Evolutionary conservation across 1,140 invertebrate species (phyloP).

Genomic region (Palaemon carinicauda): DNA sequence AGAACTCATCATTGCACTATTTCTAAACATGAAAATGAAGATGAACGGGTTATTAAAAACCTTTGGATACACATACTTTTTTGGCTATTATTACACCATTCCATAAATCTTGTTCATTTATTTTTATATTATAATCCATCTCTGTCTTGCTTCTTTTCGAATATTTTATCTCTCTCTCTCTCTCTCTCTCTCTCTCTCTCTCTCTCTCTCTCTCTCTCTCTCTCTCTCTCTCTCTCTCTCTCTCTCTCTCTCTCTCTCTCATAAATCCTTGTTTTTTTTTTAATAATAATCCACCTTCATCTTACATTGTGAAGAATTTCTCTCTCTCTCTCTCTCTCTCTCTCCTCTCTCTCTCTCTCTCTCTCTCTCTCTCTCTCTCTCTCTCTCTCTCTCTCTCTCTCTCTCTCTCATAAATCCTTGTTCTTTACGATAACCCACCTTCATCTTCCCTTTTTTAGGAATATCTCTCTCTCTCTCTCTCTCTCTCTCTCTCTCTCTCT

Average conservation of each 20-base stretch:
- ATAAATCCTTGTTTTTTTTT: background rate
- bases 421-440: background rate
- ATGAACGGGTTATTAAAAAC: too few relatives aligned
- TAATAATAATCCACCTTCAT: background rate
- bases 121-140: too few relatives aligned
- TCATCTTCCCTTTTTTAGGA: background rate
- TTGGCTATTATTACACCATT: too few relatives aligned
- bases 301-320: too few relatives aligned
- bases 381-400: background rate
- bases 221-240: background rate
- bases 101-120: too few relatives aligned
- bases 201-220: background rate
- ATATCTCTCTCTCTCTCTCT: background rate
- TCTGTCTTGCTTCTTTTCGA: too few relatives aligned
- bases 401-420: background rate
- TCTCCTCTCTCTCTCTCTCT: background rate
- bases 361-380: background rate
- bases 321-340: background rate
- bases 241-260: background rate
- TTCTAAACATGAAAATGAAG: too few relatives aligned
- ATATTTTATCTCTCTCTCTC: background rate
- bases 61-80: too few relatives aligned
- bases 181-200: background rate
- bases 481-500: background rate
- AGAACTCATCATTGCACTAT: too few relatives aligned